phyloP scores from a whole-genome alignment of 2,888 invertebrate species.

The Melipona bicolor region DNA sequence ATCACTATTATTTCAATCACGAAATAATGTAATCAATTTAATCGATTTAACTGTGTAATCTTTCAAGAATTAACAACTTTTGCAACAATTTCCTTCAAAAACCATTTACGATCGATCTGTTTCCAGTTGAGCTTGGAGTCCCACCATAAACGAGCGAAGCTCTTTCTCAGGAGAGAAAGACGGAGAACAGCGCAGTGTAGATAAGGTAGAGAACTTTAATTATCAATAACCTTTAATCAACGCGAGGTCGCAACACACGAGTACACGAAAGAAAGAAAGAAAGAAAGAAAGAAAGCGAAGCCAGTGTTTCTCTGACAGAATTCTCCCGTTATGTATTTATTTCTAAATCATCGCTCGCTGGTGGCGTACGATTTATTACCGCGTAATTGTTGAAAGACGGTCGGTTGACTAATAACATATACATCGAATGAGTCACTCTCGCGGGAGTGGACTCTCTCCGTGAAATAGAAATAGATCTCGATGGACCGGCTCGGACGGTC shows the following conservation, averaged over 20 bases:
- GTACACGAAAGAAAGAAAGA: too few species aligned
- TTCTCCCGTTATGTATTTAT: conserved; percentile 15
- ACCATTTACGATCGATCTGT: too few species aligned
- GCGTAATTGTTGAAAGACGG: conserved; percentile 64
- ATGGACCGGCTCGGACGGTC: conserved; percentile 68
- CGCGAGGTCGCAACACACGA: too few species aligned
- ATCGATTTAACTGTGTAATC: neutral
- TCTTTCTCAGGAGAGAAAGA: neutral
- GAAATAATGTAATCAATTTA: neutral
- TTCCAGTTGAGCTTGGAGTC: neutral
- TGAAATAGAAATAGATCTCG: conserved; percentile 77
- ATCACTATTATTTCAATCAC: neutral
- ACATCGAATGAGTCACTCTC: conserved; percentile 67
- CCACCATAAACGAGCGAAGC: too few species aligned
- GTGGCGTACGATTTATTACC: conserved; percentile 70
- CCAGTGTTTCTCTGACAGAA: neutral
- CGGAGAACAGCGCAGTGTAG: neutral
- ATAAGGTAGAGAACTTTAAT: neutral
- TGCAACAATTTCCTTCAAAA: neutral
- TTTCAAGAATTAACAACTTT: neutral
- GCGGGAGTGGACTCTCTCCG: conserved; percentile 68
- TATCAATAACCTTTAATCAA: neutral
- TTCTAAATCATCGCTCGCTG: conserved; percentile 41
- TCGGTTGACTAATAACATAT: conserved; percentile 71
- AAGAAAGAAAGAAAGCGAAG: neutral